Conservation (phyloP, 1,140 invertebrate species). For the Danaus melanippus region DNA sequence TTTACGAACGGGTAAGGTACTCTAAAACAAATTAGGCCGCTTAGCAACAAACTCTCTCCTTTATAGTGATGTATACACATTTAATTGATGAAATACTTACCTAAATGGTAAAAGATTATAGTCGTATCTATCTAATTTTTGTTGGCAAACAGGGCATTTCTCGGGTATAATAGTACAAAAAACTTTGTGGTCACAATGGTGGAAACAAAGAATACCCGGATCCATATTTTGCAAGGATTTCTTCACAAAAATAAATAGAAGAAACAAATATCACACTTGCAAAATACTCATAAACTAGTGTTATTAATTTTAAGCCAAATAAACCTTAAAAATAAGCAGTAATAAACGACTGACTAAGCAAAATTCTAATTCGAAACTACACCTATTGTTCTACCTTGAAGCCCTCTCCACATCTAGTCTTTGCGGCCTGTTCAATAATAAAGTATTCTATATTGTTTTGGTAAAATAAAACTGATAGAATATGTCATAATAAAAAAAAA, state of each 20-base stretch:
- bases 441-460: too few relatives aligned
- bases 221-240: conserved; percentile 67
- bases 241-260: conserved; percentile 40
- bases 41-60: conserved; percentile 36
- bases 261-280: conserved; percentile 9
- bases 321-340: conserved; percentile 11
- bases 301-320: conserved; percentile 3
- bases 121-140: conserved; percentile 73
- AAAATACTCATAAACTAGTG: conserved; percentile 1
- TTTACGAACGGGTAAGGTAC: conserved; percentile 85
- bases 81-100: conserved; percentile 46
- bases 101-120: conserved; percentile 81
- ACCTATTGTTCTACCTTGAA: conserved; percentile 33
- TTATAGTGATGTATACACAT: background rate
- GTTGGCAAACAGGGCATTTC: conserved; percentile 79
- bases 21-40: conserved; percentile 64
- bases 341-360: conserved; percentile 29
- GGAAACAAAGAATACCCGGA: conserved; percentile 86
- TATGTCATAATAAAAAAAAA: too few relatives aligned
- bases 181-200: conserved; percentile 85
- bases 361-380: conserved; percentile 34
- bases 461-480: too few relatives aligned
- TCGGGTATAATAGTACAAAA: conserved; percentile 83
- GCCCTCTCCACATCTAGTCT: conserved; percentile 18
- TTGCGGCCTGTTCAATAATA: too few relatives aligned